These are phyloP conservation scores for Suricata suricatta DNA, from an alignment of 2,113 vertebrate genomes.

Conservation along the genomic window DNA sequence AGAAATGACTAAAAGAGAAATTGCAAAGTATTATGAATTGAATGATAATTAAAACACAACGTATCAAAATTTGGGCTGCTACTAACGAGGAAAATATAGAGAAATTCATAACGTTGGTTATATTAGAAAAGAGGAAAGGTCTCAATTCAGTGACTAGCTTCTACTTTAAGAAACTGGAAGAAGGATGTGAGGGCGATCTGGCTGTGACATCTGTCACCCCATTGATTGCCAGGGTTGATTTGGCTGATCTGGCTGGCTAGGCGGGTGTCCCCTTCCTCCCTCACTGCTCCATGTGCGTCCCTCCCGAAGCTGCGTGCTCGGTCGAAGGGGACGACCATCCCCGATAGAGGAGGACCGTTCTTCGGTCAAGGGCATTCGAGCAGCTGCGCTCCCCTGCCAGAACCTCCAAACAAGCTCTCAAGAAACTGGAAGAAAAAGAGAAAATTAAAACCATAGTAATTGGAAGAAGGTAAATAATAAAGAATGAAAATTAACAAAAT, in stretches of 20 bases:
- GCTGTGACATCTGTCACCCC: too few species aligned
- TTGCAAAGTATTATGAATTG: background rate
- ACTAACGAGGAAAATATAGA: background rate
- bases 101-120: background rate
- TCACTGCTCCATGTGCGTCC: too few species aligned
- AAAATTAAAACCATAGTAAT: background rate
- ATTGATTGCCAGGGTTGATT: too few species aligned
- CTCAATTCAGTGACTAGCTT: background rate
- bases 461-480: background rate
- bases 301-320: too few species aligned
- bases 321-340: too few species aligned
- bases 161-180: constrained; percentile 6
- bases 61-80: background rate
- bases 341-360: too few species aligned
- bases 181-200: background rate
- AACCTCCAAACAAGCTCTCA: background rate
- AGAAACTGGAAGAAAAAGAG: constrained; percentile 3
- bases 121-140: background rate
- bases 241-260: too few species aligned
- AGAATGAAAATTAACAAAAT: background rate
- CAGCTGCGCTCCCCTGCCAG: too few species aligned
- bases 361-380: too few species aligned
- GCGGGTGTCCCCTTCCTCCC: too few species aligned
- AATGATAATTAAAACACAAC: background rate
- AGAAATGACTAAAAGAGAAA: background rate